These are phyloP conservation scores for Dolichoris vasculosae DNA, from an alignment of 1,140 invertebrate species.

Conservation along the genomic window DNA sequence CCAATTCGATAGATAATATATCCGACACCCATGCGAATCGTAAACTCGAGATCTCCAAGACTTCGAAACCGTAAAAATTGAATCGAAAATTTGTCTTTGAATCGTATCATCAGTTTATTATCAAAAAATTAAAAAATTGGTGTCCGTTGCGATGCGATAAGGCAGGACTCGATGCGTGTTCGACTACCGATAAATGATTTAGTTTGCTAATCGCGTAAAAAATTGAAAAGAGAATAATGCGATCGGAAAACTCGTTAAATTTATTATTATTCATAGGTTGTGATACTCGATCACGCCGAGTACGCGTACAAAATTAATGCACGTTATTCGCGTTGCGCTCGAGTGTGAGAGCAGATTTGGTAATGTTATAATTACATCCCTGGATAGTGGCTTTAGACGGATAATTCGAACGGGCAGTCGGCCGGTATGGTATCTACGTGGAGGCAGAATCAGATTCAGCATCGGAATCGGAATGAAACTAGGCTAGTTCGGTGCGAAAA, in stretches of 20 bases:
- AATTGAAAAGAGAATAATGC: neutral
- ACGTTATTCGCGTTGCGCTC: neutral
- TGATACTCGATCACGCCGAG: neutral
- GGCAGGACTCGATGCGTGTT: neutral
- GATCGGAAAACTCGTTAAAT: neutral
- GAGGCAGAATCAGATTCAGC: slow-evolving; percentile 18
- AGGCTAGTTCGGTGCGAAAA: slow-evolving; percentile 33
- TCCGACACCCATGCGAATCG: too few species aligned
- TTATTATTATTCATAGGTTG: neutral
- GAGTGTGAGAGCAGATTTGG: slow-evolving; percentile 28
- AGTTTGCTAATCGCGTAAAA: neutral
- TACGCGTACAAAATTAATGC: neutral
- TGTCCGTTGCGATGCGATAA: too few species aligned
- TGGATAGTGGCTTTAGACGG: neutral
- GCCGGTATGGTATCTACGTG: neutral
- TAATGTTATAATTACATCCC: slow-evolving; percentile 34
- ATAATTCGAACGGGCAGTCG: neutral
- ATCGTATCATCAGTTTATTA: too few species aligned
- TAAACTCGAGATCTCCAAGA: too few species aligned
- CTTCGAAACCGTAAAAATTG: too few species aligned
- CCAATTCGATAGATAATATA: too few species aligned
- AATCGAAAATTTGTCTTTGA: too few species aligned
- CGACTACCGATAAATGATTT: neutral
- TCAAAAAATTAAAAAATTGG: too few species aligned
- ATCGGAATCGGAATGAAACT: slow-evolving; percentile 32